phyloP scores from a whole-genome alignment of 2,113 vertebrate species.

The Galeopterus variegatus region DNA sequence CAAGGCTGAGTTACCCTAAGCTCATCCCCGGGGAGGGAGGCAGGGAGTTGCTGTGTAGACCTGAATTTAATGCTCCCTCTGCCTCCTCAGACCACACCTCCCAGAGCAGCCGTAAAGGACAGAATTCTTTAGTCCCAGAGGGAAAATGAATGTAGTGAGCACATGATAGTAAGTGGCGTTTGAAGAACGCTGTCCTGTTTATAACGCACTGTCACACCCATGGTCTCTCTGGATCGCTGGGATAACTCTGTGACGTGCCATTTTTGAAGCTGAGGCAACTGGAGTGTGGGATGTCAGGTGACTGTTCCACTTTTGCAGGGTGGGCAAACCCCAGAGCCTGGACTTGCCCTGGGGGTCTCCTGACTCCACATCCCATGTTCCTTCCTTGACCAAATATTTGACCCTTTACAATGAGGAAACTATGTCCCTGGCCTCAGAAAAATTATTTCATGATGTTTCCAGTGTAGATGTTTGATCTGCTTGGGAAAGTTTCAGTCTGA shows the following conservation, averaged over 20 bases:
- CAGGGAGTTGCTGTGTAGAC: background rate
- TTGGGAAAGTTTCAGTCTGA: background rate
- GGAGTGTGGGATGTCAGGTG: fast-evolving
- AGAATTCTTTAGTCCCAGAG: background rate
- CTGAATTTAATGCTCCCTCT: fast-evolving
- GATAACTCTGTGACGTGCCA: background rate
- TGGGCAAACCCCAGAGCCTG: background rate
- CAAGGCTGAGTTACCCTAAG: background rate
- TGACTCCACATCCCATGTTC: too few relatives aligned
- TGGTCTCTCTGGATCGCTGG: background rate
- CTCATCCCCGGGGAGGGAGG: fast-evolving
- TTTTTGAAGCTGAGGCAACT: background rate
- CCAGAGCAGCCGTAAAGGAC: background rate
- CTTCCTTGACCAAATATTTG: background rate
- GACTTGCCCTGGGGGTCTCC: background rate
- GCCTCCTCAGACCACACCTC: background rate
- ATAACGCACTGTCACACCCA: background rate
- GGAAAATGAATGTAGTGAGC: background rate
- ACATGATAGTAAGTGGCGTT: background rate
- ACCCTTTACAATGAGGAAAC: background rate
- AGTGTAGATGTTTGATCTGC: background rate
- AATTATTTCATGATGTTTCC: background rate
- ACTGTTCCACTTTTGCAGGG: background rate
- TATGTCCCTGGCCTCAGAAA: background rate
- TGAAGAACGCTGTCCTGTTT: background rate